Base-by-base conservation (phyloP, 2,113 vertebrate genomes). In the Verasper variegatus region DNA sequence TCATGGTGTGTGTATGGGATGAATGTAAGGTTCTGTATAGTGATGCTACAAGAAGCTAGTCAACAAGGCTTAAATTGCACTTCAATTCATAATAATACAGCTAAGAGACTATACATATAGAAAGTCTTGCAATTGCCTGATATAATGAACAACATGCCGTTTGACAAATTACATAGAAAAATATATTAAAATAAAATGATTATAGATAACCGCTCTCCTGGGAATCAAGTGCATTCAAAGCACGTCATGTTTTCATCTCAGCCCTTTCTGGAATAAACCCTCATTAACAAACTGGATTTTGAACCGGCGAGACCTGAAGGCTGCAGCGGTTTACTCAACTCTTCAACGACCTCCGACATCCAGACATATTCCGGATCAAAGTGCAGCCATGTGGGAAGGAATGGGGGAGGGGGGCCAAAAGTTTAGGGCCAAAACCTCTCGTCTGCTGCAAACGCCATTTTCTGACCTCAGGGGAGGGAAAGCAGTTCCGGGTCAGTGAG, bases 401-500 rank as follows among this genome's bases (percentile, higher is more conserved):
- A 1, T 7, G 31, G 31, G 6, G 0, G 47, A 37, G 17, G 8
- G 14, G 52, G 80, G 76, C 66, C 14, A 45, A 52, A 63, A 14
- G 57, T 45, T 79, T 0, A 58, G 24, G 49, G n/a, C 9, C 1
- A 6, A 35, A 57, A 20, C 23, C 69, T 54, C 23, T 17, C 24
- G 1, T 55, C 20, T 8, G 27, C n/a, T 35, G 12, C 21, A 18
- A 52, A 14, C 21, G 5, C 35, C 61, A 8, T 60, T 57, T 54
- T 1, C 26, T 49, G 64, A 69, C 68, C 75, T 0, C 47, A 14
- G 8, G 26, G 55, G 23, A 3, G 20, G 20, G 49, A 47, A 7
- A 80, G 60, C 58, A 21, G 56, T 87, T 84, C 57, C 2, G 20
- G 84, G 82, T 91, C 86, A 86, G 47, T 1, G 45, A 24, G 37